These are phyloP conservation scores for Lordiphosa mommai DNA, from an alignment of 1,140 invertebrate genomes.

Conservation along the genomic window DNA sequence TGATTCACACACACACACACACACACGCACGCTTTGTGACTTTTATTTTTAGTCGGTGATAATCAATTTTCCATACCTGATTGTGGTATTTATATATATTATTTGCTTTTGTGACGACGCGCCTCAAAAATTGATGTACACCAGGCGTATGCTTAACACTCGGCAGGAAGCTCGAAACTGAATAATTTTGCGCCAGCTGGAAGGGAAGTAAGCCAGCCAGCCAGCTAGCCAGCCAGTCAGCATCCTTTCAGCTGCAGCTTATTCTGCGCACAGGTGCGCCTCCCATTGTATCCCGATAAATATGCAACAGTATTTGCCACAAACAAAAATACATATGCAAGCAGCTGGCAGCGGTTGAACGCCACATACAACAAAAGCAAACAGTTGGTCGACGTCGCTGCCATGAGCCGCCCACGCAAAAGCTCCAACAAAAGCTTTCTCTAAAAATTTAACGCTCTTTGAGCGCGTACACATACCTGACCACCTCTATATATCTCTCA, in stretches of 20 bases:
- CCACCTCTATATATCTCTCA: slow-evolving; percentile 7
- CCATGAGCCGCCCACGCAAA: slow-evolving; percentile 69
- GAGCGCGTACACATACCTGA: not conserved
- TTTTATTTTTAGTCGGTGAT: slow-evolving; percentile 14
- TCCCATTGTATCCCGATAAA: slow-evolving; percentile 50
- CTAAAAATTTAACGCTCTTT: slow-evolving; percentile 1
- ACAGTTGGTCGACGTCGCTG: slow-evolving; percentile 59
- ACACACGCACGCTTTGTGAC: not conserved
- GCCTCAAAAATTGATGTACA: slow-evolving; percentile 41
- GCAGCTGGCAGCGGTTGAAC: slow-evolving; percentile 37
- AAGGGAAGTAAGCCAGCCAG: slow-evolving; percentile 20
- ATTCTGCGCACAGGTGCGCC: slow-evolving; percentile 30
- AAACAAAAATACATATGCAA: slow-evolving; percentile 5
- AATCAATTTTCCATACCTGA: slow-evolving; percentile 59
- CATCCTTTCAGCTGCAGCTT: slow-evolving; percentile 37
- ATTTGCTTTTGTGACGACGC: slow-evolving; percentile 1
- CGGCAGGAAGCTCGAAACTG: slow-evolving; percentile 49
- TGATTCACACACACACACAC: too few species aligned
- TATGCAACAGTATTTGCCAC: slow-evolving; percentile 63
- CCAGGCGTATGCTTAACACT: slow-evolving; percentile 1
- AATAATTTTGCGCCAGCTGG: slow-evolving; percentile 25
- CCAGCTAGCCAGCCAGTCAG: slow-evolving; percentile 31
- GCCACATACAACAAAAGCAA: slow-evolving; percentile 56
- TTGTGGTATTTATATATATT: slow-evolving; percentile 13
- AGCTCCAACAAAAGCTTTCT: slow-evolving; percentile 36